These are phyloP conservation scores for Ornithorhynchus anatinus DNA, from an alignment of 2,113 vertebrate genomes.

Conservation along the genomic window DNA sequence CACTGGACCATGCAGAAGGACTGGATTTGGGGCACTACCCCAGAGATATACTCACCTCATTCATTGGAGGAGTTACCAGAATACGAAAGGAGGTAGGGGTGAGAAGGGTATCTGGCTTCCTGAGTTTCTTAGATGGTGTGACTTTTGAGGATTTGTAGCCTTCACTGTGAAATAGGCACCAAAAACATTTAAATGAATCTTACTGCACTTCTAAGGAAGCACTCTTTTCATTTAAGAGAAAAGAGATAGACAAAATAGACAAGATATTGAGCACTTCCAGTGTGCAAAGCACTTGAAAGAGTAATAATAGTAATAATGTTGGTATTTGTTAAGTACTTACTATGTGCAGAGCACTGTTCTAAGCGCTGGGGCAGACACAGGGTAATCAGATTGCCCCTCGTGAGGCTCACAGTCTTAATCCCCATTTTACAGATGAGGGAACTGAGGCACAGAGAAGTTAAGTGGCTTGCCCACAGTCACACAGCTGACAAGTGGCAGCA, in stretches of 20 bases:
- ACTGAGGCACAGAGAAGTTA: no score
- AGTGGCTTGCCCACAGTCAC: no score
- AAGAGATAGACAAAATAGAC: not conserved
- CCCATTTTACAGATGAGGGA: no score
- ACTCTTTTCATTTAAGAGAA: not conserved
- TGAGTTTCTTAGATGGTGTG: not conserved
- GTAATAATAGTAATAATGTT: no score
- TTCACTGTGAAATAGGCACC: conserved; percentile 33
- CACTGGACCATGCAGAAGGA: not conserved
- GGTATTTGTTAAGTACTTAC: no score
- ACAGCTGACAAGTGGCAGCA: no score
- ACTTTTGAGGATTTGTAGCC: conserved; percentile 47
- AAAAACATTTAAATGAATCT: not conserved
- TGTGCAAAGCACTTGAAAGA: no score
- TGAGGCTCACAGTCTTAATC: no score
- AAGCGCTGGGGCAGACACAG: no score
- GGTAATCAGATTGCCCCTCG: no score
- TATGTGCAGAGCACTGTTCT: no score
- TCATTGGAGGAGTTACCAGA: conserved; percentile 13
- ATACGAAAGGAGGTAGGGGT: not conserved
- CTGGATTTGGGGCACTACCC: not conserved
- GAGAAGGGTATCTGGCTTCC: conserved; percentile 13
- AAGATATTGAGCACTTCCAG: not conserved
- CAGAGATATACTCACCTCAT: conserved; percentile 16
- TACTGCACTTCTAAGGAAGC: not conserved